phyloP scores from a whole-genome alignment of 2,888 invertebrate genomes.

The Aphodius sticticus region DNA sequence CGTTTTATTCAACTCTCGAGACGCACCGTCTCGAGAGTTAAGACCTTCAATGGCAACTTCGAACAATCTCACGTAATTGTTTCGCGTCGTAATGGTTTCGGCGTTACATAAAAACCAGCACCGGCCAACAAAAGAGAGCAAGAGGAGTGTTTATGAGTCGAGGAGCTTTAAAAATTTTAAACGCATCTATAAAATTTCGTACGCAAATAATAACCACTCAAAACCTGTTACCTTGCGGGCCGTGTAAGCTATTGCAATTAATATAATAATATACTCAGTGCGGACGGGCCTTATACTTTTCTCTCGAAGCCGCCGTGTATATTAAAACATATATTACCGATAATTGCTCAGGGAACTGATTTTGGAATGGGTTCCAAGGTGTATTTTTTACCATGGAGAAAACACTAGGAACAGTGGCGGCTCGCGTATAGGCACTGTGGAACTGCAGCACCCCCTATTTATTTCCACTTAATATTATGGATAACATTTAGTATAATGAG shows the following conservation, averaged over 20 bases:
- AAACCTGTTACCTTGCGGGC: constrained; percentile 40
- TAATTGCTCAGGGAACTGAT: constrained; percentile 23
- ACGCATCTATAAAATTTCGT: constrained; percentile 42
- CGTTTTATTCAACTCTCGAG: too few relatives aligned
- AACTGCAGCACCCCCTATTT: too few relatives aligned
- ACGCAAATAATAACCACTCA: constrained; percentile 35
- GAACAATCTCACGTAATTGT: constrained; percentile 23
- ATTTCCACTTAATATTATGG: too few relatives aligned
- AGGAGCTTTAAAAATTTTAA: constrained; percentile 38
- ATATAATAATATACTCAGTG: constrained; percentile 45
- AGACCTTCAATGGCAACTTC: constrained; percentile 16
- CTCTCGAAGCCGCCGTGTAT: constrained; percentile 5
- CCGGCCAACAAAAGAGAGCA: not conserved
- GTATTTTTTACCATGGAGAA: not conserved
- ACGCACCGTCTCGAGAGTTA: not conserved
- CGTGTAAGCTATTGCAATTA: constrained; percentile 45
- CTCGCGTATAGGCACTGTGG: too few relatives aligned
- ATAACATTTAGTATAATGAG: too few relatives aligned
- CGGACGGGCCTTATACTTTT: constrained; percentile 28
- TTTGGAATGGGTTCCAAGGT: not conserved
- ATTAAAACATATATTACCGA: constrained; percentile 19
- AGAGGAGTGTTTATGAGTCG: constrained; percentile 41
- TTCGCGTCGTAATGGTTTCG: constrained; percentile 29
- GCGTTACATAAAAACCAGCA: not conserved
- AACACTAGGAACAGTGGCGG: too few relatives aligned